Evolutionary conservation across 1,140 invertebrate species (phyloP).

Genomic region (Tenebrio molitor): DNA sequence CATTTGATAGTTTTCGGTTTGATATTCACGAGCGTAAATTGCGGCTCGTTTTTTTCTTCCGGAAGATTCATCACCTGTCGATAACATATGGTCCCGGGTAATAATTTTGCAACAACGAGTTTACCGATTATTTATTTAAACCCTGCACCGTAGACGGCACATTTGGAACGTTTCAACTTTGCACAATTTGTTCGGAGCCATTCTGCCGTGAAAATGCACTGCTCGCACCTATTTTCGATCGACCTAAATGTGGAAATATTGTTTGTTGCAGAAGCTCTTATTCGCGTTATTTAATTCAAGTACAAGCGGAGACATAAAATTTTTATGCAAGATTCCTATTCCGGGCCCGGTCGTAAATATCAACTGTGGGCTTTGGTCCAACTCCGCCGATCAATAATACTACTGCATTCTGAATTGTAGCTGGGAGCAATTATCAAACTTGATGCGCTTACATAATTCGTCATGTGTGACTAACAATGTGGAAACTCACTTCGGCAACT

Average conservation of each 20-base stretch:
- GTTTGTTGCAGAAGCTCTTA: constrained; percentile 10
- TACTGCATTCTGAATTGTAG: constrained; percentile 30
- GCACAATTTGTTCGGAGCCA: too few species aligned
- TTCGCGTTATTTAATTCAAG: not conserved
- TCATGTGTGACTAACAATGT: constrained; percentile 35
- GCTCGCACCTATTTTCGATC: not conserved
- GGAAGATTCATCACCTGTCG: constrained; percentile 29
- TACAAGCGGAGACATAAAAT: constrained; percentile 9
- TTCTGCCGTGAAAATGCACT: too few species aligned
- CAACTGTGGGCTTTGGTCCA: constrained; percentile 26
- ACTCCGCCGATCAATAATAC: constrained; percentile 22
- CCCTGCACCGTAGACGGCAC: too few species aligned
- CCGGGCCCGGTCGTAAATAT: constrained; percentile 18
- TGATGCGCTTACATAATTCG: constrained; percentile 37
- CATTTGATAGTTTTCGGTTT: constrained; percentile 1
- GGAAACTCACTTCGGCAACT: constrained; percentile 32
- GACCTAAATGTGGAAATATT: not conserved
- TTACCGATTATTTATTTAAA: constrained; percentile 24
- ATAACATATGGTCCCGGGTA: constrained; percentile 24
- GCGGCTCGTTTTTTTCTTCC: constrained; percentile 4
- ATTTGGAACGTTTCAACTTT: too few species aligned
- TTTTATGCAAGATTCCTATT: constrained; percentile 22
- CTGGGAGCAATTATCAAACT: constrained; percentile 32
- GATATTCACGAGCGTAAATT: constrained; percentile 10
- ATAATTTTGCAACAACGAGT: constrained; percentile 29